These are phyloP conservation scores for Seladonia tumulorum DNA, from an alignment of 2,888 invertebrate species.

Conservation along the genomic window DNA sequence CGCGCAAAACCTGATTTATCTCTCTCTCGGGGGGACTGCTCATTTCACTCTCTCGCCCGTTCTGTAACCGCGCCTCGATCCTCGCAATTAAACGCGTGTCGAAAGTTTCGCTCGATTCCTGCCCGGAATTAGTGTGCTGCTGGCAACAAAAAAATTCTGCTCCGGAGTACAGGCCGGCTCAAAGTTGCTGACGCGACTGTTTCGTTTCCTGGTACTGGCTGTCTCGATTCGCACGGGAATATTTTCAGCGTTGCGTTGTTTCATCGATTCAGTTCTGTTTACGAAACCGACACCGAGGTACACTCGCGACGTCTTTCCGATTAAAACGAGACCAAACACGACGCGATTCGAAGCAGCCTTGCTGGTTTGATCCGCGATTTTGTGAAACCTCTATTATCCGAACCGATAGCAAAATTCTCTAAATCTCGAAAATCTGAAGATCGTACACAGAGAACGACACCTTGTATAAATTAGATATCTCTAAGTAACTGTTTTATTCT, in stretches of 20 bases:
- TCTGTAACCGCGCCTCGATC: conserved; percentile 49
- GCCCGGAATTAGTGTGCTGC: conserved; percentile 43
- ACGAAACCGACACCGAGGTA: not conserved
- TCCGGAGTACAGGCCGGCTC: not conserved
- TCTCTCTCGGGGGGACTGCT: conserved; percentile 26
- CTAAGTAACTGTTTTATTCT: too few species aligned
- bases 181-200: not conserved
- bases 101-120: conserved; percentile 62
- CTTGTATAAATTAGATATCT: too few species aligned
- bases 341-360: not conserved
- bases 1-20: conserved; percentile 60
- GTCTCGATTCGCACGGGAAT: not conserved
- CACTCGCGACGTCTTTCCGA: not conserved
- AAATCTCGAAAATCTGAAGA: too few species aligned
- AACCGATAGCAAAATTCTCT: not conserved
- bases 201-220: not conserved
- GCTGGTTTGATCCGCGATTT: not conserved
- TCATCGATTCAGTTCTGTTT: not conserved
- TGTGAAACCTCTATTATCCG: not conserved
- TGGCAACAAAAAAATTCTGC: conserved; percentile 24
- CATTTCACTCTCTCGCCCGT: conserved; percentile 63
- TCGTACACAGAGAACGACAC: too few species aligned
- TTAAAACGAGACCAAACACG: not conserved
- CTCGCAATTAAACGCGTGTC: conserved; percentile 55
- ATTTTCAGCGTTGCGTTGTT: not conserved